Conservation (phyloP, 2,888 invertebrate species). For the Cephus runcator region DNA sequence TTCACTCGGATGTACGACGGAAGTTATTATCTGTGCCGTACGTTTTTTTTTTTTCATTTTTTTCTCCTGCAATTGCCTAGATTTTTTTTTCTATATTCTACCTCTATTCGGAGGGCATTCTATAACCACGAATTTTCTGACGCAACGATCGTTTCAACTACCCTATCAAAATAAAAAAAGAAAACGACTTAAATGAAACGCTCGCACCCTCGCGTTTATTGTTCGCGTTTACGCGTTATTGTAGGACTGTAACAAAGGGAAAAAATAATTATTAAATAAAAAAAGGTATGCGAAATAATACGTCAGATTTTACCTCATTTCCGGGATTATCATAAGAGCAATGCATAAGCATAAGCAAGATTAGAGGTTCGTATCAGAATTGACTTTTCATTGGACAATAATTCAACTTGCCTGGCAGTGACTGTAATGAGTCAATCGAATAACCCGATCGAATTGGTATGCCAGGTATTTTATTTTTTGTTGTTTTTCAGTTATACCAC, state of each 20-base stretch:
- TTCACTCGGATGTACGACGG: too few relatives aligned
- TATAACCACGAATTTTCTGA: too few relatives aligned
- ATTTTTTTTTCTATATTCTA: neutral
- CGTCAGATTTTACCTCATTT: too few relatives aligned
- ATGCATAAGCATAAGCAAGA: neutral
- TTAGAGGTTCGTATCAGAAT: neutral
- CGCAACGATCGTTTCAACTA: too few relatives aligned
- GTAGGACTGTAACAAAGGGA: too few relatives aligned
- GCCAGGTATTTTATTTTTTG: neutral
- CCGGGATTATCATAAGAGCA: neutral
- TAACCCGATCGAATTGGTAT: neutral
- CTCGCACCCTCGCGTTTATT: too few relatives aligned
- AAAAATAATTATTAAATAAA: too few relatives aligned
- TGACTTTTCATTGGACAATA: neutral
- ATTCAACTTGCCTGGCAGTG: neutral
- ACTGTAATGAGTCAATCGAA: neutral
- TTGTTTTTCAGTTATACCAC: neutral
- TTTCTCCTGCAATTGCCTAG: neutral
- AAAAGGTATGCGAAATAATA: too few relatives aligned
- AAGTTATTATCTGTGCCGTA: neutral
- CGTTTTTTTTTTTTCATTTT: neutral
- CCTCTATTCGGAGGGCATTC: neutral
- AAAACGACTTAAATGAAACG: too few relatives aligned
- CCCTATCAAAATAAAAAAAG: too few relatives aligned
- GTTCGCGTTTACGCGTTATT: too few relatives aligned